Percentiles rank a stretch among this genome's conserved stretches.
Conservation (phyloP, 1,140 invertebrate genomes). For the Lamellibrachia luymesi region DNA sequence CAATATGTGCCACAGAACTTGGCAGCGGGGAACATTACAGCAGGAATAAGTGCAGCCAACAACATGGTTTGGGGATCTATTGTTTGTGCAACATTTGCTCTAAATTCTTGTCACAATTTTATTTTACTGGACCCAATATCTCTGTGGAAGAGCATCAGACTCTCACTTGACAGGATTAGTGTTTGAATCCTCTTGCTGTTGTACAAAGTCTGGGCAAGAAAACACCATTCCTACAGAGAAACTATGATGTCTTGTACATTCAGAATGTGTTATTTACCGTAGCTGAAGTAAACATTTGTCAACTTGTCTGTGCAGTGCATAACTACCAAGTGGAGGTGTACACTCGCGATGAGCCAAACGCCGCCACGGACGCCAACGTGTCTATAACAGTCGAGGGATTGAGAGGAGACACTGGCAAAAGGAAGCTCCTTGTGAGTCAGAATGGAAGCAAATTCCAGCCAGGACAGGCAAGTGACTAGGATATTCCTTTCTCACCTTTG, state of each 20-base stretch:
- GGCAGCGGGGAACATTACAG: not conserved
- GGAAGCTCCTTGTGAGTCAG: slow-evolving; percentile 12
- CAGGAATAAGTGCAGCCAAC: not conserved
- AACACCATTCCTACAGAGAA: not conserved
- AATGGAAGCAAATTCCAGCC: slow-evolving; percentile 23
- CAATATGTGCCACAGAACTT: no score
- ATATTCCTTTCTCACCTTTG: slow-evolving; percentile 15
- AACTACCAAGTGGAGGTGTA: slow-evolving; percentile 34
- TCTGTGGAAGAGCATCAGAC: not conserved
- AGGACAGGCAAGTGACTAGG: slow-evolving; percentile 26
- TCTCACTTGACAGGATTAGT: not conserved
- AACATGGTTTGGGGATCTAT: not conserved
- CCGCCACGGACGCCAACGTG: slow-evolving; percentile 39
- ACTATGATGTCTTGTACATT: not conserved
- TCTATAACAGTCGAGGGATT: slow-evolving; percentile 37
- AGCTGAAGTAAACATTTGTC: not conserved
- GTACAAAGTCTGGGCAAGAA: no score
- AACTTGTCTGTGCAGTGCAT: not conserved
- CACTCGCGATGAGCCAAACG: slow-evolving; percentile 34
- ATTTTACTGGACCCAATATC: not conserved
- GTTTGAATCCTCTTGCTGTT: no score
- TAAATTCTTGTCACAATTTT: not conserved
- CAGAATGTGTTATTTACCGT: not conserved
- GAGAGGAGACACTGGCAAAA: slow-evolving; percentile 38
- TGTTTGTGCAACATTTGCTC: not conserved